Evolutionary conservation across 2,113 vertebrate species (phyloP).

Genomic region (Colossoma macropomum): DNA sequence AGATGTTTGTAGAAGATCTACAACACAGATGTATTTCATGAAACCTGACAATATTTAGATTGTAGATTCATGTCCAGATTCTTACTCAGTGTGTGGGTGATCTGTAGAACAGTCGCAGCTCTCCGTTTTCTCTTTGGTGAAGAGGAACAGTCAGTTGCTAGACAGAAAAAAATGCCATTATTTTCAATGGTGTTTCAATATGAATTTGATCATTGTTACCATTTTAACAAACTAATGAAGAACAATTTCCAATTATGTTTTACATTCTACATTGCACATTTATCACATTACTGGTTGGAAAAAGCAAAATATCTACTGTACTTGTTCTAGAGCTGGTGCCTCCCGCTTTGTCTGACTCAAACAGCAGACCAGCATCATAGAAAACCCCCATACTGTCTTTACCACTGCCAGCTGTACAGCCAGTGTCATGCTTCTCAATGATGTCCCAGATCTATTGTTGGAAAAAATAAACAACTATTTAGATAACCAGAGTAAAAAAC

Average conservation of each 20-base stretch:
- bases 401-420: slow-evolving; percentile 73
- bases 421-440: slow-evolving; percentile 71
- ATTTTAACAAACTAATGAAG: too few relatives aligned
- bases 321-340: slow-evolving; percentile 64
- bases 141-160: slow-evolving; percentile 61
- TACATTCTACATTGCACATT: not conserved
- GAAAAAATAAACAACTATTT: not conserved
- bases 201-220: not conserved
- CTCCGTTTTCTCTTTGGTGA: slow-evolving; percentile 43
- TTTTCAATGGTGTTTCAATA: not conserved
- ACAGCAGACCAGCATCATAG: slow-evolving; percentile 71
- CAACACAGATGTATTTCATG: too few relatives aligned
- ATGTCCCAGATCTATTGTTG: slow-evolving; percentile 70
- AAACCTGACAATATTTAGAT: too few relatives aligned
- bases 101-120: slow-evolving; percentile 57
- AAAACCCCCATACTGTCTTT: slow-evolving; percentile 70
- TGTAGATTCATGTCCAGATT: not conserved
- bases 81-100: slow-evolving; percentile 58
- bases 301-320: not conserved
- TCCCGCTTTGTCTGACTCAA: slow-evolving; percentile 60
- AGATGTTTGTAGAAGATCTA: not conserved
- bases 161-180: not conserved
- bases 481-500: too few relatives aligned
- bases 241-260: not conserved
- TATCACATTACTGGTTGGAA: too few relatives aligned